phyloP scores from a whole-genome alignment of 2,113 vertebrate species.

The Cinclus cinclus region DNA sequence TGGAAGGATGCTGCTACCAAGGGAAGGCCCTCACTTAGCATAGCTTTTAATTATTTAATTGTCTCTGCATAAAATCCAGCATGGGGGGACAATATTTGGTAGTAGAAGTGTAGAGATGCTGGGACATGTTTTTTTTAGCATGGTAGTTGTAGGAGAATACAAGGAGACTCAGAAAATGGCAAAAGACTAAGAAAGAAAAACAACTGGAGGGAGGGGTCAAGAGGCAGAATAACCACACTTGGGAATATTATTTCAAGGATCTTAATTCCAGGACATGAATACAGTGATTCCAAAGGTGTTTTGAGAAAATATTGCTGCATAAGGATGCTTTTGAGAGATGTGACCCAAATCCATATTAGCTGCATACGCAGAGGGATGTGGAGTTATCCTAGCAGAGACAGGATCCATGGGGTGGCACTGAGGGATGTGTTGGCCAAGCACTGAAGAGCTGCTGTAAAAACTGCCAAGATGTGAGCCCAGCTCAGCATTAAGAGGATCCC shows the following conservation, averaged over 20 bases:
- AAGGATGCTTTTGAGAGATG: not conserved
- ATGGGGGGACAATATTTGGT: not conserved
- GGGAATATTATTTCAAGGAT: not conserved
- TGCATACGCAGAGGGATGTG: not conserved
- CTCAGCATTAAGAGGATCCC: constrained; percentile 8
- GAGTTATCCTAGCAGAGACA: not conserved
- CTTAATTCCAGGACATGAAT: not conserved
- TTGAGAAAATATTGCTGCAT: not conserved
- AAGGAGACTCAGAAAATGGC: not conserved
- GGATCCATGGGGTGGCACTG: not conserved
- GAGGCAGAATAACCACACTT: not conserved
- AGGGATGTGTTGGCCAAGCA: not conserved
- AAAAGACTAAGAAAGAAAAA: not conserved
- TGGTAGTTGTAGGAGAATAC: not conserved
- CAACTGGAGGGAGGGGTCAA: not conserved
- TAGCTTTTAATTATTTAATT: not conserved
- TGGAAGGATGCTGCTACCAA: not conserved
- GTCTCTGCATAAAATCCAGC: not conserved
- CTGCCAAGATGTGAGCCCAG: not conserved
- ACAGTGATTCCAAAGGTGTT: not conserved
- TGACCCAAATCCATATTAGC: not conserved
- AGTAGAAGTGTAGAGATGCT: not conserved
- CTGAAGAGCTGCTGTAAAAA: not conserved
- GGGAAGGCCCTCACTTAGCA: not conserved
- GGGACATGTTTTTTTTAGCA: not conserved